phyloP scores from a whole-genome alignment of 2,888 invertebrate species.

The Cryptocephalus moraei region DNA sequence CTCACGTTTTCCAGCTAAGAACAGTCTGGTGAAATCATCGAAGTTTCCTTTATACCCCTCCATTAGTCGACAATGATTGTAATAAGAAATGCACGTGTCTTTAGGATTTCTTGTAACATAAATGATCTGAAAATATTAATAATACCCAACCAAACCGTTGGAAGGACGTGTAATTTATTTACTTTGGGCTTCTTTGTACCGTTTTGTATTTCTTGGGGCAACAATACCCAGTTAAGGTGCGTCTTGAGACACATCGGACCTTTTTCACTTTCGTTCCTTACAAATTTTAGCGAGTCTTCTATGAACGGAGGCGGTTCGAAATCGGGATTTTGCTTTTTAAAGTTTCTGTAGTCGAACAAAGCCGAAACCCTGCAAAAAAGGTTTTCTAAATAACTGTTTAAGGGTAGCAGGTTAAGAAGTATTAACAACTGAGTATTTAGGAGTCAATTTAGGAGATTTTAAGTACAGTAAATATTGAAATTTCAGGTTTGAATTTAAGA shows the following conservation, averaged over 20 bases:
- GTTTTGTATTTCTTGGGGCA: conserved; percentile 43
- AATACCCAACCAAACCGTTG: too few species aligned
- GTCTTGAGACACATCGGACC: conserved; percentile 50
- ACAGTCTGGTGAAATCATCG: conserved; percentile 49
- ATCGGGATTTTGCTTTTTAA: conserved; percentile 25
- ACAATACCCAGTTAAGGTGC: conserved; percentile 49
- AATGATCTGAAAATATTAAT: conserved; percentile 42
- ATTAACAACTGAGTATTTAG: background rate
- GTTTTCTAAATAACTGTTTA: background rate
- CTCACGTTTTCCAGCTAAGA: conserved; percentile 48
- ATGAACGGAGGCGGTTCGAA: conserved; percentile 23
- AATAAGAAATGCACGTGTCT: conserved; percentile 62
- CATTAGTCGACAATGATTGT: conserved; percentile 52
- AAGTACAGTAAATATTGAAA: too few species aligned
- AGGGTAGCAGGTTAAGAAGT: background rate
- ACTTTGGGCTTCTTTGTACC: conserved; percentile 34
- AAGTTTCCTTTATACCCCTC: conserved; percentile 45
- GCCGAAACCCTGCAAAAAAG: conserved; percentile 30
- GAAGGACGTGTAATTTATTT: background rate
- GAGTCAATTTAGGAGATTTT: conserved; percentile 3
- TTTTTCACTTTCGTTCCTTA: conserved; percentile 12
- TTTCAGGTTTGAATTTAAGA: too few species aligned
- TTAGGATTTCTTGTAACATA: conserved; percentile 64
- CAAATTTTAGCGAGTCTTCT: conserved; percentile 23
- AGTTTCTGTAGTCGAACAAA: conserved; percentile 35